These are phyloP conservation scores for Cottus gobio DNA, from an alignment of 2,113 vertebrate genomes.

Conservation along the genomic window DNA sequence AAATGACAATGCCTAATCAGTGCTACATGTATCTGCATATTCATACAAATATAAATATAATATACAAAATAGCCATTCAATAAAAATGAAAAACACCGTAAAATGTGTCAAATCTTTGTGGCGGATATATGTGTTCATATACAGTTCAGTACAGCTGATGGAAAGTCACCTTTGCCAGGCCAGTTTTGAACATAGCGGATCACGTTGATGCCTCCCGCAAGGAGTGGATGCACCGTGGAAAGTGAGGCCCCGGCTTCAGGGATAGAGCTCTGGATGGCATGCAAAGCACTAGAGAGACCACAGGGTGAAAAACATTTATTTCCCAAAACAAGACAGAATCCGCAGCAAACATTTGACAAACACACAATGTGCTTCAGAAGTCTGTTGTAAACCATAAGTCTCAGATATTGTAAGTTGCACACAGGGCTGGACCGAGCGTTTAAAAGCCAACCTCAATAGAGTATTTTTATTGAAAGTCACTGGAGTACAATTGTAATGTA, in stretches of 20 bases:
- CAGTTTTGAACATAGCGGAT: constrained; percentile 74
- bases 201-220: constrained; percentile 60
- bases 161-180: constrained; percentile 77
- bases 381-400: neutral
- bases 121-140: too few species aligned
- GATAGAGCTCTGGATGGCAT: constrained; percentile 57
- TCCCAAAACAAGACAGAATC: neutral
- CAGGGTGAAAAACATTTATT: neutral
- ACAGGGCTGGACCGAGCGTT: neutral
- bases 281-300: constrained; percentile 60
- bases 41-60: neutral
- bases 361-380: neutral
- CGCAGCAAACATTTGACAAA: constrained; percentile 11
- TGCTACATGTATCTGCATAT: neutral
- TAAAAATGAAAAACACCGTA: neutral
- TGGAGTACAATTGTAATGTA: neutral
- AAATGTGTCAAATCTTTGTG: neutral
- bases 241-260: constrained; percentile 50
- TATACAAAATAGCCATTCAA: neutral
- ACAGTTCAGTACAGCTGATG: neutral
- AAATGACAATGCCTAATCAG: too few species aligned
- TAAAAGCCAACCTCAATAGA: neutral
- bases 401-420: neutral
- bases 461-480: neutral
- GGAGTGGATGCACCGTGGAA: constrained; percentile 35